Conservation (phyloP, 35 echinoderm and acorn worm species). For the Patiria miniata region DNA sequence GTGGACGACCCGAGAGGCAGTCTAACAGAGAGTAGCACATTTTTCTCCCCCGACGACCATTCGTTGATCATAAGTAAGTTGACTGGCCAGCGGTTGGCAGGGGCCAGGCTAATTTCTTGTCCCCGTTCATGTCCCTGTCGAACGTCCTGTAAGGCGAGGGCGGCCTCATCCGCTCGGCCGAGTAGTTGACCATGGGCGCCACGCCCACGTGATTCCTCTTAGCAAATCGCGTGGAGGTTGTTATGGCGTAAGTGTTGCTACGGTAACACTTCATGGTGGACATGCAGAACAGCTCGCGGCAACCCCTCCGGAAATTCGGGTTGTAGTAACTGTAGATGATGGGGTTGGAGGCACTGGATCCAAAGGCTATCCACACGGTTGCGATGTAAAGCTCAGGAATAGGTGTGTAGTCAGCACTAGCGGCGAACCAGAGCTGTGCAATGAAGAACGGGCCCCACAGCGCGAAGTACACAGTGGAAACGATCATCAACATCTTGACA, state of each 20-base stretch:
- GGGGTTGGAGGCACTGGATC: conserved; percentile 80
- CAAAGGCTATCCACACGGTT: conserved; percentile 73
- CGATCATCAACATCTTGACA: conserved; percentile 93
- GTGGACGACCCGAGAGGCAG: too few species aligned
- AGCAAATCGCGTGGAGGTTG: conserved; percentile 70
- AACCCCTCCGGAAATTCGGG: conserved; percentile 93
- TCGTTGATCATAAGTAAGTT: conserved; percentile 74
- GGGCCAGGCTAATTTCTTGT: conserved; percentile 95
- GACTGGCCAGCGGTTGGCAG: conserved; percentile 57
- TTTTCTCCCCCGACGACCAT: neutral
- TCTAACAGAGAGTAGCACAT: too few species aligned
- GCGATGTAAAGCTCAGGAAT: conserved; percentile 55
- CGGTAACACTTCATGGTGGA: conserved; percentile 90
- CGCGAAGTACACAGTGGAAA: conserved; percentile 78
- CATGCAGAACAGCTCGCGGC: conserved; percentile 90
- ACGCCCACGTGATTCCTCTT: conserved; percentile 82
- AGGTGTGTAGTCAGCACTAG: neutral
- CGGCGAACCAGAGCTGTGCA: conserved; percentile 4
- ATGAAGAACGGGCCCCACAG: conserved; percentile 92
- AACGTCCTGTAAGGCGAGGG: conserved; percentile 74
- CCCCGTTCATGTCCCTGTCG: conserved; percentile 83
- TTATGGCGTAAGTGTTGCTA: conserved; percentile 93
- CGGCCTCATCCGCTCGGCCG: neutral
- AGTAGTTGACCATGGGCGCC: conserved; percentile 36
- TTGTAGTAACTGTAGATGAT: conserved; percentile 90